Base-by-base conservation (phyloP, 2,113 vertebrate genomes). In the Ptyas mucosa region DNA sequence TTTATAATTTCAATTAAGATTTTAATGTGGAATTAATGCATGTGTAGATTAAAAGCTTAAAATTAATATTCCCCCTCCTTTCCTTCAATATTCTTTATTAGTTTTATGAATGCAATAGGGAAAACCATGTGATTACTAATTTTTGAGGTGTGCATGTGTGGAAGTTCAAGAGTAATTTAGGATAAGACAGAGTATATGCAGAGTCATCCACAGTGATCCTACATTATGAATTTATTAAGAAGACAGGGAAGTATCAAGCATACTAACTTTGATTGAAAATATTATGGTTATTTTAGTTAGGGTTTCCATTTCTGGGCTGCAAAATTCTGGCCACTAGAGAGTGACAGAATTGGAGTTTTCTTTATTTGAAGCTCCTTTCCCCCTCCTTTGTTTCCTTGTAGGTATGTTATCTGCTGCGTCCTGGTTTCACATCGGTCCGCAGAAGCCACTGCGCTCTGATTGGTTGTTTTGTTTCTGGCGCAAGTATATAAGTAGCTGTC, bases 61-160 rank as follows among this genome's bases (percentile, higher is more conserved):
- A 95, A 94, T 94, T 93, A 92, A 89, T 93, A 92, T 92, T 93
- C 1, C 0, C 89, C 89, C 92, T 95, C n/a, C 75, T 69, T 92
- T 0, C 0, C 29, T 0, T 95, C 93, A 91, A 39, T 5, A 89
- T 26, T 91, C 24, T 53, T 92, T 6, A 20, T 39, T 90, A 54
- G 90, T 93, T 93, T 87, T 87, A 90, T 95, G 93, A 94, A 93
- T 94, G 3, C 10, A 52, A 52, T 46, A 87, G 85, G 51, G 89
- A 92, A 94, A 86, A 34, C 64, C 18, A 24, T 55, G 34, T 52
- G 53, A 24, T 92, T 64, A 94, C 90, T 94, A 92, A 94, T 92
- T 87, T 88, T 0, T 57, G 3, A 1, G 15, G 15, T n/a, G 29
- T 69, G 8, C 8, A 1, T 20, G 18, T 0, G 69, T 8, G 18